Percentiles rank a stretch among this genome's conserved stretches.
Conservation (phyloP, 2,113 vertebrate genomes). For the Equus quagga region DNA sequence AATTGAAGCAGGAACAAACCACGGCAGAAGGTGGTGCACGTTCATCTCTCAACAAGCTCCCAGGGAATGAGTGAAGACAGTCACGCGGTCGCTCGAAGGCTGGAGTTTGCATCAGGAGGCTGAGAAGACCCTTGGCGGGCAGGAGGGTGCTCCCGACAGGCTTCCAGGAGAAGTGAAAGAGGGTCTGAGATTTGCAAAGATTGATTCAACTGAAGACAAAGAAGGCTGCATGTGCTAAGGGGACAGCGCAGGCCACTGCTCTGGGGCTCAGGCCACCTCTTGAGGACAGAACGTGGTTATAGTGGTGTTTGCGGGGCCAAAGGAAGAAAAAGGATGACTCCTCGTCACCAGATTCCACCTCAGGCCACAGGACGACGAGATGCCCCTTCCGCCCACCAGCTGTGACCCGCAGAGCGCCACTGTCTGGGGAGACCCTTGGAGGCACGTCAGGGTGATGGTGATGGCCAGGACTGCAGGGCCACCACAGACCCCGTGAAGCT, state of each 20-base stretch:
- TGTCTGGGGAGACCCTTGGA: neutral
- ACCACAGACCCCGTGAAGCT: too few relatives aligned
- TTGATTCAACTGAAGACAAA: neutral
- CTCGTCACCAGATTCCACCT: neutral
- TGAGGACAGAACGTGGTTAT: neutral
- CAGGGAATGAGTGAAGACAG: neutral
- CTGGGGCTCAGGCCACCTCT: neutral
- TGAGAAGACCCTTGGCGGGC: neutral
- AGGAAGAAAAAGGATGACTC: neutral
- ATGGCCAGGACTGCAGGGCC: neutral
- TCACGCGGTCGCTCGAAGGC: neutral
- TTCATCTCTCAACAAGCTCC: too few relatives aligned
- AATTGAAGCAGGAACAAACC: neutral
- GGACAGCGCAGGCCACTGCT: neutral
- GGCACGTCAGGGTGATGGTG: neutral
- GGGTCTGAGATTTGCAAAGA: neutral
- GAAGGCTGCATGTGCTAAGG: neutral
- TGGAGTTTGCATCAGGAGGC: neutral
- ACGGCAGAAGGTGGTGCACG: rapidly evolving
- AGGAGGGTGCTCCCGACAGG: neutral
- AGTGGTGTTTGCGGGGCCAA: neutral
- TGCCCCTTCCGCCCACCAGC: neutral
- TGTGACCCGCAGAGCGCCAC: too few relatives aligned
- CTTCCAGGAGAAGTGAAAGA: too few relatives aligned
- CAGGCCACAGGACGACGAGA: neutral